Evolutionary conservation across 2,888 invertebrate species (phyloP).

Genomic region (Drosophila imparisetae): DNA sequence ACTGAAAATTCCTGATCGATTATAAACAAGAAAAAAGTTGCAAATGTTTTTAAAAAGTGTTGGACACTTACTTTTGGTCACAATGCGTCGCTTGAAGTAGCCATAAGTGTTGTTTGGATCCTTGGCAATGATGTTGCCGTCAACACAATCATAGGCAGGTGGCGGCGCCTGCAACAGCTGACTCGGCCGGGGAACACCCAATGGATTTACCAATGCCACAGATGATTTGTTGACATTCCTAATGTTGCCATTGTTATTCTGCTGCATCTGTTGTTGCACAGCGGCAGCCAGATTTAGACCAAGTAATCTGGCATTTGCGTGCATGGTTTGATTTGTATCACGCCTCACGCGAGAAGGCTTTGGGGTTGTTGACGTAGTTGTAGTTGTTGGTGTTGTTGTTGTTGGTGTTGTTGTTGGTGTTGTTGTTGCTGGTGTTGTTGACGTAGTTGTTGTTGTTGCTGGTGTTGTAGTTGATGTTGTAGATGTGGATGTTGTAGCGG

Average conservation of each 20-base stretch:
- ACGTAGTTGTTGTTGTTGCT: constrained; percentile 79
- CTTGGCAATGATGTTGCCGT: constrained; percentile 87
- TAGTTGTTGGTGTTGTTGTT: constrained; percentile 85
- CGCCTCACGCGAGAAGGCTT: constrained; percentile 58
- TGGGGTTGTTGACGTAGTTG: constrained; percentile 83
- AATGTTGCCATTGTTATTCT: constrained; percentile 16
- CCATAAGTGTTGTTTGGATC: constrained; percentile 90
- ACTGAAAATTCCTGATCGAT: not conserved
- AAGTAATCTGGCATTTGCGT: constrained; percentile 75
- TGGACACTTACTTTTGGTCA: constrained; percentile 88
- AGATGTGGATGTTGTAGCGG: constrained; percentile 85
- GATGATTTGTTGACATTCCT: constrained; percentile 42
- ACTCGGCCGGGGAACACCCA: constrained; percentile 48
- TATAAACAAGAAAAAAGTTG: not conserved
- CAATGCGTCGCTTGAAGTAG: constrained; percentile 88
- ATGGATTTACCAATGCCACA: constrained; percentile 64
- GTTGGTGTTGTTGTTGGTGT: constrained; percentile 84
- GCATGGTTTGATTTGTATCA: constrained; percentile 68
- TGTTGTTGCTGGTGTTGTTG: constrained; percentile 85
- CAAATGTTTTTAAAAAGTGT: not conserved
- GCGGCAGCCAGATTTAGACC: constrained; percentile 74
- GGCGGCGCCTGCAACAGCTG: constrained; percentile 8
- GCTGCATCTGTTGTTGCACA: constrained; percentile 47
- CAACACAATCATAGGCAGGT: constrained; percentile 85
- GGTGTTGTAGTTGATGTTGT: constrained; percentile 83